These are phyloP conservation scores for Rhea pennata DNA, from an alignment of 2,113 vertebrate species.

Conservation along the genomic window DNA sequence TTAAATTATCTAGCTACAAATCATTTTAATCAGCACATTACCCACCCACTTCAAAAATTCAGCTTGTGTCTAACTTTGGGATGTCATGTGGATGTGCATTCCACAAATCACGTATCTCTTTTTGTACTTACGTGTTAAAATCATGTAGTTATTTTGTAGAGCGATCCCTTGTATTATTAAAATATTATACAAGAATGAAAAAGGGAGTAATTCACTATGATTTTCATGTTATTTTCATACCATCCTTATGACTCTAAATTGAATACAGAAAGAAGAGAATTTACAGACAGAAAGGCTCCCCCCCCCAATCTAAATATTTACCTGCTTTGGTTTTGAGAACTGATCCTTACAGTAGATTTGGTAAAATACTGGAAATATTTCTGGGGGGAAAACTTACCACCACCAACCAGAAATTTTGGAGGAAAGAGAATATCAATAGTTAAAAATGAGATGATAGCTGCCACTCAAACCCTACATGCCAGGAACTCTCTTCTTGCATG, in stretches of 20 bases:
- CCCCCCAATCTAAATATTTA: background rate
- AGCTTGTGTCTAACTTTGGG: background rate
- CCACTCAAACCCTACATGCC: background rate
- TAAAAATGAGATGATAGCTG: background rate
- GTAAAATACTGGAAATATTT: background rate
- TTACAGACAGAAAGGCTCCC: background rate
- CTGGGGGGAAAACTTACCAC: background rate
- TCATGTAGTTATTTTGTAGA: background rate
- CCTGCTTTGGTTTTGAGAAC: background rate
- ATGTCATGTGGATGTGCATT: background rate
- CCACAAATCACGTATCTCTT: background rate
- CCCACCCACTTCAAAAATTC: background rate
- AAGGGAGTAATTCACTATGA: background rate
- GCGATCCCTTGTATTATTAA: fast-evolving
- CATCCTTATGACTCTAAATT: background rate
- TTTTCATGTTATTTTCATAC: background rate
- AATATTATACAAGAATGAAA: background rate
- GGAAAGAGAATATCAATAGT: background rate
- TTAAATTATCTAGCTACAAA: background rate
- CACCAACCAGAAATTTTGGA: background rate
- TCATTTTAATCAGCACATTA: background rate
- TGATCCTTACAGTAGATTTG: background rate
- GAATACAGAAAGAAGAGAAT: background rate
- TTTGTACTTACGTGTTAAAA: background rate
- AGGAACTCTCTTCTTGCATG: background rate